phyloP scores from a whole-genome alignment of 2,113 vertebrate genomes.

The Myrmecobius fasciatus region DNA sequence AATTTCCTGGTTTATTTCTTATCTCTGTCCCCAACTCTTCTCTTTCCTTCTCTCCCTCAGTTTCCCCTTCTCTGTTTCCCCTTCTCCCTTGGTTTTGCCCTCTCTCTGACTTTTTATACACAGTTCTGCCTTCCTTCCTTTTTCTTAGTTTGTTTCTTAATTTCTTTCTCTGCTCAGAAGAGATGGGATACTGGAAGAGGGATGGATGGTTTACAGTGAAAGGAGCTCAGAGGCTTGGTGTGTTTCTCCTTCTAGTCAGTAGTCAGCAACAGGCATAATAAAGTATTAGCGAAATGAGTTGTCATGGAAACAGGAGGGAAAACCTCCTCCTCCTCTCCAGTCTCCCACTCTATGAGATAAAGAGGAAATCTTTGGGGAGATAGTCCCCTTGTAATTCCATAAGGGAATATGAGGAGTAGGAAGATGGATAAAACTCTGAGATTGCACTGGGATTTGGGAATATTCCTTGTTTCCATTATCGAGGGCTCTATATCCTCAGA shows the following conservation, averaged over 20 bases:
- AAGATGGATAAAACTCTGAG: no score
- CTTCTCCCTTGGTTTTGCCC: not conserved
- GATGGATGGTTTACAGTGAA: not conserved
- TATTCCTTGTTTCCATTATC: not conserved
- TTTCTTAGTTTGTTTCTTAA: not conserved
- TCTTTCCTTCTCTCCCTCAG: not conserved
- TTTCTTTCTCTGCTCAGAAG: not conserved
- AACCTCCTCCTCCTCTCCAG: not conserved
- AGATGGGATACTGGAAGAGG: not conserved
- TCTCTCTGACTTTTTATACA: not conserved
- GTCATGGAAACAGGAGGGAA: not conserved
- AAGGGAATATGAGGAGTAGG: not conserved
- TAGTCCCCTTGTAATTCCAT: not conserved
- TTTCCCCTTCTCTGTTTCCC: not conserved
- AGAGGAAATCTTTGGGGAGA: not conserved
- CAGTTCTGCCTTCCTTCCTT: not conserved
- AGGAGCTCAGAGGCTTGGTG: not conserved
- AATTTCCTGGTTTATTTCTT: not conserved
- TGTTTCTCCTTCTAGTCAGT: not conserved
- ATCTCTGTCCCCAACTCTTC: not conserved
- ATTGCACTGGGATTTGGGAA: not conserved
- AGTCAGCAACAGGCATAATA: not conserved
- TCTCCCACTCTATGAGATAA: not conserved
- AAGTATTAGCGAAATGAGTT: constrained; percentile 9
- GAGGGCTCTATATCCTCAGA: not conserved